Base-by-base conservation (phyloP, 2,888 invertebrate genomes). In the Margaritifera margaritifera region DNA sequence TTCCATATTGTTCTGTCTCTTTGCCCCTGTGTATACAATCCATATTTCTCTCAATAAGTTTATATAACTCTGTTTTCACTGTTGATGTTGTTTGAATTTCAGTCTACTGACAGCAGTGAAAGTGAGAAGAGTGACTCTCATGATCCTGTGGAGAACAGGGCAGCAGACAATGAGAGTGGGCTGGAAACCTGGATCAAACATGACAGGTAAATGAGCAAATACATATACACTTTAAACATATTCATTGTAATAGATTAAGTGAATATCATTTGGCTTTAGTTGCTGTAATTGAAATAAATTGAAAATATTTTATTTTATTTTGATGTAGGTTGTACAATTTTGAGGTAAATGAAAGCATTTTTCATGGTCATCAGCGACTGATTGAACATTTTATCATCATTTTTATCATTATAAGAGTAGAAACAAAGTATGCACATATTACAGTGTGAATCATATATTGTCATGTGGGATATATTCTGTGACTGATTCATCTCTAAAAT, bases 161-260 rank as follows among this genome's bases (percentile, higher is more conserved):
- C 15, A 15, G 42, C 15, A 42, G 75, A 73, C 31, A 74, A 60
- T 56, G 82, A 84, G 69, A 83, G 84, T 74, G 84, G 84, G 22
- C 73, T 85, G 24, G 87, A 87, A 62, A 87, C 87, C 5, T 88
- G 88, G 85, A 84, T 86, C 56, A 83, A 83, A 72, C 87, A 88
- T 72, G 88, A 87, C 80, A 87, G 88, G 88, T 88, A 74, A 27
- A 61, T 42, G 51, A 2, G 51, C n/a, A 20, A 62, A n/a, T 11
- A n/a, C 0, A 20, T 55, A 8, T 20, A 22, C 55, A 42, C 15
- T 2, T 42, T 42, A 42, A 42, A 42, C 42, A 42, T 42, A 42
- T 15, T 42, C 42, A 15, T 42, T 42, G n/a, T 6, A 6, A 5
- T 20, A 24, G 24, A 6, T 24, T 52, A 6, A n/a, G n/a, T 15